Conservation (phyloP, 2,888 invertebrate genomes). For the Drosophila phalerata region DNA sequence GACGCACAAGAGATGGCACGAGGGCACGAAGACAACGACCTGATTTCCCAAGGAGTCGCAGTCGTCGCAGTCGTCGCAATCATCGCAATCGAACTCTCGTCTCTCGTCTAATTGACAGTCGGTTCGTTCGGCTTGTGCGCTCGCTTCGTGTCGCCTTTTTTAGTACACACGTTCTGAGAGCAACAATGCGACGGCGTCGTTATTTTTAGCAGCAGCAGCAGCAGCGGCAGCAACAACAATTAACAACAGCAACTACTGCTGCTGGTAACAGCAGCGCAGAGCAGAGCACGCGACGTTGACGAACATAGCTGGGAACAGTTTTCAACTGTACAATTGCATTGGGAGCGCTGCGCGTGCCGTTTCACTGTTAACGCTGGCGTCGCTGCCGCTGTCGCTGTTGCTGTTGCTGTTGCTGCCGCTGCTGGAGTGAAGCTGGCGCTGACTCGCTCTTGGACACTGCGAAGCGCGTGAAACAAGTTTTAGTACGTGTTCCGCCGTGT, state of each 20-base stretch:
- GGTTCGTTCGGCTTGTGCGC: constrained; percentile 15
- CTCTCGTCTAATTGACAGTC: not conserved
- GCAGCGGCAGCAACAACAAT: constrained; percentile 9
- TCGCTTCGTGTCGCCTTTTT: constrained; percentile 45
- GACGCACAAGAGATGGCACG: constrained; percentile 37
- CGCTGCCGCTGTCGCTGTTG: constrained; percentile 29
- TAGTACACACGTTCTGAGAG: constrained; percentile 54
- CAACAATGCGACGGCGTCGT: constrained; percentile 45
- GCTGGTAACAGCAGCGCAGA: constrained; percentile 15
- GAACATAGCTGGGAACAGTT: constrained; percentile 64
- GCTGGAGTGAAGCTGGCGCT: constrained; percentile 15
- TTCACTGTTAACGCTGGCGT: constrained; percentile 39
- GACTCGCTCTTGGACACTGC: constrained; percentile 53
- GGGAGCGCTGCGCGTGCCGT: constrained; percentile 48
- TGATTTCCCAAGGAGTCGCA: constrained; percentile 58
- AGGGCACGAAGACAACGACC: constrained; percentile 72
- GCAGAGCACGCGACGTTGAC: constrained; percentile 42
- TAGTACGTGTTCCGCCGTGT: constrained; percentile 86
- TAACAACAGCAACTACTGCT: not conserved
- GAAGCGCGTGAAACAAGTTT: constrained; percentile 81
- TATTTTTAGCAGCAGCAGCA: constrained; percentile 28
- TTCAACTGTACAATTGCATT: constrained; percentile 29
- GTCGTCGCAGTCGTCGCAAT: not conserved
- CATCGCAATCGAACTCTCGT: not conserved
- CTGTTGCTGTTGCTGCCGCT: constrained; percentile 10